Evolutionary conservation across 2,888 invertebrate genomes (phyloP).

Genomic region (Caenorhabditis drosophilae): DNA sequence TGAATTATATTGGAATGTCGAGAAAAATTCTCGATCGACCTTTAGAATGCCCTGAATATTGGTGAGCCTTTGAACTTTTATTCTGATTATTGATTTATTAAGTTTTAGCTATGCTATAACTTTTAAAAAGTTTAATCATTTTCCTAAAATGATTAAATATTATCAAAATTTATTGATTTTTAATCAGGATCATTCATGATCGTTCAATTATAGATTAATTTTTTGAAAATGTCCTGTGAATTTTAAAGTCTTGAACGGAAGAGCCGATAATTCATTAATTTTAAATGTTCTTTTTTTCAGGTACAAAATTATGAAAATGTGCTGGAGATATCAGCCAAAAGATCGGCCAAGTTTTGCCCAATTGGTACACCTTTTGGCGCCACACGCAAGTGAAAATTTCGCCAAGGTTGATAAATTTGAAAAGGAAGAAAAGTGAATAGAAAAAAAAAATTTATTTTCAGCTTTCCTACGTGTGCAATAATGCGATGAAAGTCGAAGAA

Average conservation of each 20-base stretch:
- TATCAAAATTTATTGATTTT: no score
- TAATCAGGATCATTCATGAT: no score
- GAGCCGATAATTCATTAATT: no score
- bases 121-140: no score
- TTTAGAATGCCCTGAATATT: slow-evolving; percentile 88
- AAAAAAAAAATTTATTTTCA: not conserved
- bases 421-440: not conserved
- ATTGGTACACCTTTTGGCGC: slow-evolving; percentile 45
- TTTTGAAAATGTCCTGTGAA: no score
- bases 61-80: no score
- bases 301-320: slow-evolving; percentile 84
- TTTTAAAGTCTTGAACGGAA: no score
- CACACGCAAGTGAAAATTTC: slow-evolving; percentile 17
- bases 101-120: no score
- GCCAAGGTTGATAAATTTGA: not conserved
- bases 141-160: no score
- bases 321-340: slow-evolving; percentile 85
- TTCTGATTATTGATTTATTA: no score
- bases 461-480: slow-evolving; percentile 15
- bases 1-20: slow-evolving; percentile 60
- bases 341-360: slow-evolving; percentile 81
- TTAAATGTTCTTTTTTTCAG: no score
- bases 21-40: slow-evolving; percentile 85
- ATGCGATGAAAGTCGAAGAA: slow-evolving; percentile 16
- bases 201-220: no score